Base-by-base conservation (phyloP, 2,888 invertebrate species). In the Phortica okadai region DNA sequence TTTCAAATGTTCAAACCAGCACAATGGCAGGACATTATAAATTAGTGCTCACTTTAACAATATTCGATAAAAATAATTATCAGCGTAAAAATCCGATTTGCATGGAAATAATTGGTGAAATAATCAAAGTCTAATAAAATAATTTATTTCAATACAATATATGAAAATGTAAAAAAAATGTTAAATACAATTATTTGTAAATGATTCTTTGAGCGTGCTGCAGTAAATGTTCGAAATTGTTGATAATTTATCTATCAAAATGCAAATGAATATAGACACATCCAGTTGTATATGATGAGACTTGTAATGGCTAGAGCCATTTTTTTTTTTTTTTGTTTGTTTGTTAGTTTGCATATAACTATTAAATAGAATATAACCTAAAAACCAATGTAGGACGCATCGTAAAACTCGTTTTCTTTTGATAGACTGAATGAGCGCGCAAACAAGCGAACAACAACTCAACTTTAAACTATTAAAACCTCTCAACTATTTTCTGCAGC, bases 351-450 rank as follows among this genome's bases (percentile, higher is more conserved):
- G 54, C 69, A 70, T 50, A 70, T 25, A 50, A 25, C 62, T 25
- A 62, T 62, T 62, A 25, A 67, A 77, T 69, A 69, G 75, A 73
- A 78, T 77, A 73, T 85, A 87, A 88, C 88, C 88, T 82, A 83
- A 89, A 89, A 88, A 81, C 67, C 83, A 82, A 88, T 87, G 87
- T 88, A 84, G 87, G 88, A 82, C 86, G 86, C 66, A 58, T 54
- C 81, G 62, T 80, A 83, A 88, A 87, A 89, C 87, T 83, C 82
- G 87, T 86, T 87, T 84, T 69, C 45, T n/a, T 1, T 10, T 6
- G 25, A 21, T 21, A 62, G 16, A 21, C 21, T 62, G 6, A 25
- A 62, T 16, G 21, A 21, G n/a, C 21, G 21, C 16, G 7, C n/a
- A 59, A 59, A 59, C n/a, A 14, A 21, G 21, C 21, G 58, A 59